Conservation (phyloP, 2,888 invertebrate species). For the Dynastes maya region DNA sequence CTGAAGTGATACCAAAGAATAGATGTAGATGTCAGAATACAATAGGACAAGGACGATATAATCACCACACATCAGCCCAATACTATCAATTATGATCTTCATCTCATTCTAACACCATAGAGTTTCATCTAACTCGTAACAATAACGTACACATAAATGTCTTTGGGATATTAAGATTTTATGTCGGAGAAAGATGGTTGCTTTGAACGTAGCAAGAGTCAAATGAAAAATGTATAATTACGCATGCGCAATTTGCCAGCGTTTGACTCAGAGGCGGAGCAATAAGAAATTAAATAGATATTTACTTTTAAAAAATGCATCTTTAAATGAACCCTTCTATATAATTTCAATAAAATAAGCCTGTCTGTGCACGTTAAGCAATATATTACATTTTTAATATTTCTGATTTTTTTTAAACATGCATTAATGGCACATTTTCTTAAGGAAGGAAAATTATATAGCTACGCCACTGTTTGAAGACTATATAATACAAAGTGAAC, state of each 20-base stretch:
- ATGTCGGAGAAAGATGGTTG: constrained; percentile 3
- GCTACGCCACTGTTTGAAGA: too few relatives aligned
- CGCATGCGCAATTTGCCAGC: constrained; percentile 25
- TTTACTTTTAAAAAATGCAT: constrained; percentile 1
- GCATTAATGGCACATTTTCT: too few relatives aligned
- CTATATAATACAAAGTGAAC: too few relatives aligned
- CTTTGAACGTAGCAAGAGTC: constrained; percentile 30
- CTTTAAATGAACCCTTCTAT: not conserved
- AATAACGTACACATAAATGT: not conserved
- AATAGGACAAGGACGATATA: constrained; percentile 35
- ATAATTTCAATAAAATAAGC: too few relatives aligned
- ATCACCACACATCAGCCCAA: constrained; percentile 13
- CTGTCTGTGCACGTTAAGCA: too few relatives aligned
- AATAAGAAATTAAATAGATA: not conserved
- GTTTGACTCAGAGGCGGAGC: not conserved
- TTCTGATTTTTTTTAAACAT: too few relatives aligned
- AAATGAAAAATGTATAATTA: not conserved
- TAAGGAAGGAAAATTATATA: too few relatives aligned
- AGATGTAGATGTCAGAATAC: constrained; percentile 53
- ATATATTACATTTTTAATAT: too few relatives aligned
- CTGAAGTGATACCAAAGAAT: constrained; percentile 53
- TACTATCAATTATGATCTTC: not conserved
- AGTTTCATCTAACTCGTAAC: not conserved
- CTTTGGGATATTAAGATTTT: constrained; percentile 4
- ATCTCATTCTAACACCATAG: constrained; percentile 25